Evolutionary conservation across 2,888 invertebrate genomes (phyloP).

Genomic region (Agrochola lychnidis): DNA sequence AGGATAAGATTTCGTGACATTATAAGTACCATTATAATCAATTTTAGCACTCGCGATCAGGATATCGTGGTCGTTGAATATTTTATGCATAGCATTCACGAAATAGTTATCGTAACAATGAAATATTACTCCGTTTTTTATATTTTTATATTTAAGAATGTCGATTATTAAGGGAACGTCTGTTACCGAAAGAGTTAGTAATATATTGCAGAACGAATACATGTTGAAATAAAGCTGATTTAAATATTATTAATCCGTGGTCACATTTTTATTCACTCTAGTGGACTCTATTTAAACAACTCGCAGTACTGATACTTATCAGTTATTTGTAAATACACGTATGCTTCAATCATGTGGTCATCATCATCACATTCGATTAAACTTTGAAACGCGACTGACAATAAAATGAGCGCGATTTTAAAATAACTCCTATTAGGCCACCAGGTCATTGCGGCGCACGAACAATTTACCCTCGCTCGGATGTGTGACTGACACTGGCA

Average conservation of each 20-base stretch:
- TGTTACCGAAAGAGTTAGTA: constrained; percentile 53
- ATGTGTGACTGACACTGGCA: background rate
- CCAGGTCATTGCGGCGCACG: constrained; percentile 15
- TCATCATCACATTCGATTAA: constrained; percentile 29
- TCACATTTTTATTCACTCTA: background rate
- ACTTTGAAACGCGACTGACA: constrained; percentile 68
- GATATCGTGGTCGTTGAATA: constrained; percentile 71
- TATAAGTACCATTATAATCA: constrained; percentile 42
- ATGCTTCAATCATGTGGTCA: background rate
- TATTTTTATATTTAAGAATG: constrained; percentile 78
- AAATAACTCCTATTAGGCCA: constrained; percentile 61
- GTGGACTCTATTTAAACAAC: background rate
- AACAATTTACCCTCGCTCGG: background rate
- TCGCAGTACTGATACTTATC: background rate
- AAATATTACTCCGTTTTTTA: constrained; percentile 74
- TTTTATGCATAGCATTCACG: constrained; percentile 69
- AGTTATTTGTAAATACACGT: constrained; percentile 12
- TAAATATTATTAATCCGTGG: background rate
- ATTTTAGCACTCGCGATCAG: constrained; percentile 59
- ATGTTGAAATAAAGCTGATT: constrained; percentile 39
- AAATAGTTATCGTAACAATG: constrained; percentile 72
- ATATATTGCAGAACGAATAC: constrained; percentile 58
- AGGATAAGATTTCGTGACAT: constrained; percentile 56
- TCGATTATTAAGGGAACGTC: constrained; percentile 72
- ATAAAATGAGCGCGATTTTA: constrained; percentile 68